A percentile compares a stretch with the other conserved stretches of the same genome.
Conservation (phyloP, 2,888 invertebrate species). For the Galeopsomyia nigrocyanea region DNA sequence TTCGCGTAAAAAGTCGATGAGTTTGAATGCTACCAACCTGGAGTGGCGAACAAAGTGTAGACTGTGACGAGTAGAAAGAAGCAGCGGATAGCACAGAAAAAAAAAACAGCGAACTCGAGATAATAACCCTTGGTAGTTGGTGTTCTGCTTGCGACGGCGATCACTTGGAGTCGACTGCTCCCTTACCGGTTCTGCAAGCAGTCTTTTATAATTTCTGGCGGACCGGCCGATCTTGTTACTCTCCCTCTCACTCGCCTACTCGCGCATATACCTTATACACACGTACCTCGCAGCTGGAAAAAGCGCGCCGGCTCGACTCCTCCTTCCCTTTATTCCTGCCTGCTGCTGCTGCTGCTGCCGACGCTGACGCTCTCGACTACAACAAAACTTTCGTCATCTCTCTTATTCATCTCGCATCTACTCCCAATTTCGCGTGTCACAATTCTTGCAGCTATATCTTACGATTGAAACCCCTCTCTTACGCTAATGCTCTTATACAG, state of each 20-base stretch:
- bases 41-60: neutral
- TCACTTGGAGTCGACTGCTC: slow-evolving; percentile 62
- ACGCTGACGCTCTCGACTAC: too few species aligned
- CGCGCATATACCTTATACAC: too few species aligned
- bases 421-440: too few species aligned
- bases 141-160: slow-evolving; percentile 52
- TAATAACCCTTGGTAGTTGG: slow-evolving; percentile 39
- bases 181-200: slow-evolving; percentile 55
- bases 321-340: neutral
- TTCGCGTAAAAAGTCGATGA: too few species aligned
- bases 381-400: too few species aligned
- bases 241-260: slow-evolving; percentile 40
- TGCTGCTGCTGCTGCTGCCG: neutral
- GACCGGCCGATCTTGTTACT: slow-evolving; percentile 35
- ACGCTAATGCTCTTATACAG: too few species aligned
- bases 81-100: neutral
- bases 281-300: too few species aligned
- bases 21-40: too few species aligned
- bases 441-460: too few species aligned
- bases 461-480: too few species aligned
- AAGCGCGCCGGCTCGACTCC: neutral
- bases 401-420: too few species aligned
- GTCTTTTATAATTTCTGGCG: slow-evolving; percentile 65
- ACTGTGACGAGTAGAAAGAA: too few species aligned
- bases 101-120: slow-evolving; percentile 46